Percentiles rank a stretch among this genome's conserved stretches.
Conservation (phyloP, 2,888 invertebrate species). For the Pyrgus malvae region DNA sequence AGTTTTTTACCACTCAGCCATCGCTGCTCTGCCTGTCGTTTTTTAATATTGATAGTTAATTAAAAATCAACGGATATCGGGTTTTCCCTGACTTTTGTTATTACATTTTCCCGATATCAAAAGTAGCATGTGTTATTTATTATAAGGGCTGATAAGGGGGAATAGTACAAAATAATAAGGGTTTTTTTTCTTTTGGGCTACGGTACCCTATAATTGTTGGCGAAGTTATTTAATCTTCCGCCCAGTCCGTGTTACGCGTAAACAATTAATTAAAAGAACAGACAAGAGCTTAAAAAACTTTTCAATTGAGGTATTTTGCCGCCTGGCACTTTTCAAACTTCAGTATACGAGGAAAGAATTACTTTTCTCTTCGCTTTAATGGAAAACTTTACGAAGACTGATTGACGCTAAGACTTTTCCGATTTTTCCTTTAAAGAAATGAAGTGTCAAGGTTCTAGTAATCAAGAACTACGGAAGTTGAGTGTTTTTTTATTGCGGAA, state of each 20-base stretch:
- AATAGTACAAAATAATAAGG: too few species aligned
- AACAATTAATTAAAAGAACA: conserved; percentile 20
- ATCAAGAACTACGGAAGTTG: too few species aligned
- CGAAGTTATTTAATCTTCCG: conserved; percentile 12
- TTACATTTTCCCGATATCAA: too few species aligned
- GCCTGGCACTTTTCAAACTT: conserved; percentile 33
- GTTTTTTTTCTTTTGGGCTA: too few species aligned
- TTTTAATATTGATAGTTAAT: too few species aligned
- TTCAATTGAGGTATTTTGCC: conserved; percentile 13
- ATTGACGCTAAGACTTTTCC: conserved; percentile 34
- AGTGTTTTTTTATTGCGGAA: too few species aligned
- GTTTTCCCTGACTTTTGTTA: too few species aligned
- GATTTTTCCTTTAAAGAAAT: conserved; percentile 27
- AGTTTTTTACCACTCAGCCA: too few species aligned
- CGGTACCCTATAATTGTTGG: conserved; percentile 5
- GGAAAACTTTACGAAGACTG: conserved; percentile 43
- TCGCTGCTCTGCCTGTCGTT: too few species aligned
- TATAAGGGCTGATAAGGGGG: too few species aligned
- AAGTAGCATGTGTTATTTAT: too few species aligned
- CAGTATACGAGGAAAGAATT: conserved; percentile 35
- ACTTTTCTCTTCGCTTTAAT: conserved; percentile 38
- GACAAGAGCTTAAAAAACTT: conserved; percentile 13
- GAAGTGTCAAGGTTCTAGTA: not conserved
- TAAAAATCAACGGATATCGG: too few species aligned
- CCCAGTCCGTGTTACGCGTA: not conserved